Evolutionary conservation across 2,888 invertebrate genomes (phyloP).

Genomic region (Cataglyphis livida): DNA sequence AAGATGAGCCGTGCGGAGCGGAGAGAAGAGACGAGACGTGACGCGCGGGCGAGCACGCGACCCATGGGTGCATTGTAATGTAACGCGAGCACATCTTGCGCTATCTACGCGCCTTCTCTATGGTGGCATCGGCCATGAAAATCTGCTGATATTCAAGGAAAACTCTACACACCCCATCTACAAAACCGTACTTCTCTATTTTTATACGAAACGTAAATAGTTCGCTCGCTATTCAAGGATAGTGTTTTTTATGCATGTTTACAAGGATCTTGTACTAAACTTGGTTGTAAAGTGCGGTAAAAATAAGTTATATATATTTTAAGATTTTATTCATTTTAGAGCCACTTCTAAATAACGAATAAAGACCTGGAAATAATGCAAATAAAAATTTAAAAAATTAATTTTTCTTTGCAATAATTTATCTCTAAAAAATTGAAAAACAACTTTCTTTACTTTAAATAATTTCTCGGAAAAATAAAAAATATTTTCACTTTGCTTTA

Average conservation of each 20-base stretch:
- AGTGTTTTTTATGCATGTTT: not conserved
- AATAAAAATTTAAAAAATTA: not conserved
- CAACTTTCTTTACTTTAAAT: not conserved
- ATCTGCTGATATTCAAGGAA: conserved; percentile 43
- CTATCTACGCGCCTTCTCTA: conserved; percentile 19
- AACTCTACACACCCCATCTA: not conserved
- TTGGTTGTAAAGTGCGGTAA: not conserved
- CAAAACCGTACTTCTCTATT: not conserved
- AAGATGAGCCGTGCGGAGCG: conserved; percentile 19
- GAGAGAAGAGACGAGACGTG: not conserved
- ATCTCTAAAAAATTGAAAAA: not conserved
- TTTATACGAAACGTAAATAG: conserved; percentile 17
- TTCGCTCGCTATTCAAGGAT: conserved; percentile 23
- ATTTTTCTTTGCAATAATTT: too few species aligned
- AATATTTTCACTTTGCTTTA: not conserved
- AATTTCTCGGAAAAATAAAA: not conserved
- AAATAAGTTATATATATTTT: not conserved
- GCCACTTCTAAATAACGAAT: not conserved
- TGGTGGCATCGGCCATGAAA: conserved; percentile 17
- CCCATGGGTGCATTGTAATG: conserved; percentile 65
- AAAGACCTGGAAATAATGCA: not conserved
- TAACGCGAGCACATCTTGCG: conserved; percentile 54
- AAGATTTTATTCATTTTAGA: not conserved
- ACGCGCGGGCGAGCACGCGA: conserved; percentile 55
- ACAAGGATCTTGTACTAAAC: conserved; percentile 10